phyloP scores from a whole-genome alignment of 2,113 vertebrate species.

The Solenodon paradoxus region DNA sequence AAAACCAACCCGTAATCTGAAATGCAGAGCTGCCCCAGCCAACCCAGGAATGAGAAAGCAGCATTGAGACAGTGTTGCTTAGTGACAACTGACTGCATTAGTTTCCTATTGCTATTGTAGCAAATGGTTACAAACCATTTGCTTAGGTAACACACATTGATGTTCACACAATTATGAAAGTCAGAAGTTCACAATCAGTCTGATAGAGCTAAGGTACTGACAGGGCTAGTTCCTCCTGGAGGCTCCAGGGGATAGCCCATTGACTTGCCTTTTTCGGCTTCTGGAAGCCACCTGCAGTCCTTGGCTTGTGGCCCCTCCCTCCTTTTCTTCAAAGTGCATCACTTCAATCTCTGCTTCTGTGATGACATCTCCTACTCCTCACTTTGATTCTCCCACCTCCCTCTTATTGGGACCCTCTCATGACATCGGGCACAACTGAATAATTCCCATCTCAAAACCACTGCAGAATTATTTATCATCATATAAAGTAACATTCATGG shows the following conservation, averaged over 20 bases:
- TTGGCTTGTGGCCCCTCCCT: not conserved
- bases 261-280: not conserved
- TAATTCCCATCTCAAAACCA: not conserved
- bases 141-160: not conserved
- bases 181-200: not conserved
- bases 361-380: not conserved
- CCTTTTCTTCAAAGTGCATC: not conserved
- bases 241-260: rapidly evolving
- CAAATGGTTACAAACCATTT: not conserved
- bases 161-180: not conserved
- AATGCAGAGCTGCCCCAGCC: not conserved
- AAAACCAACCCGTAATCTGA: not conserved
- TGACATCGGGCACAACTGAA: not conserved
- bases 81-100: not conserved
- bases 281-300: not conserved
- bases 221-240: not conserved
- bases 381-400: not conserved
- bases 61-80: not conserved
- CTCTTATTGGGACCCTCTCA: not conserved
- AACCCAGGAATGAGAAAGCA: not conserved
- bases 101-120: not conserved
- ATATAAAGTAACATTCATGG: not conserved
- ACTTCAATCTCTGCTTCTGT: not conserved
- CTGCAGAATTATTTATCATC: not conserved
- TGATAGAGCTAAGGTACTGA: not conserved